Conservation (phyloP, 2,888 invertebrate genomes). For the Steinernema hermaphroditum region DNA sequence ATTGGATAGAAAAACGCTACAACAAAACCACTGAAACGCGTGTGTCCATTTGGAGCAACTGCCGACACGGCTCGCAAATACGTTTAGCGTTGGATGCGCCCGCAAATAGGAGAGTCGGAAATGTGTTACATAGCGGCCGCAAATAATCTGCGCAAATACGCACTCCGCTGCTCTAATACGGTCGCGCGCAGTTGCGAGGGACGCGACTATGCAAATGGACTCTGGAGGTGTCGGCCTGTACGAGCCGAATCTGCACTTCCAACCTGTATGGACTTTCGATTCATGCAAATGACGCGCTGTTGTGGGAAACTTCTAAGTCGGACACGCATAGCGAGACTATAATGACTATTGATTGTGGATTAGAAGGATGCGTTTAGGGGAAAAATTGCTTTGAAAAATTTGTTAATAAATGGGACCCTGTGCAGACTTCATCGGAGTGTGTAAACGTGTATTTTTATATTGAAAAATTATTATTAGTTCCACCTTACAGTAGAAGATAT, state of each 20-base stretch:
- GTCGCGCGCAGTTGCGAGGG: neutral
- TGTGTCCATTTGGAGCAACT: neutral
- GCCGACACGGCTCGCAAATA: neutral
- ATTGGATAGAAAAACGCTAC: no score
- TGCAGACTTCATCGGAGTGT: no score
- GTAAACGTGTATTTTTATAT: no score
- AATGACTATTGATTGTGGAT: no score
- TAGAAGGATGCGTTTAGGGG: no score
- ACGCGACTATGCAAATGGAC: constrained; percentile 10
- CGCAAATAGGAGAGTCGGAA: neutral
- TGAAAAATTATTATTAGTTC: no score
- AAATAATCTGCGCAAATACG: constrained; percentile 30
- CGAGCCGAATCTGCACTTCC: neutral
- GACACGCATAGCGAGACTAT: no score
- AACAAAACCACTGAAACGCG: neutral
- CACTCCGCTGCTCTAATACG: constrained; percentile 21
- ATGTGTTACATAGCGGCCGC: constrained; percentile 9
- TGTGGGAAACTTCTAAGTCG: no score
- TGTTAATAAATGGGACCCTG: no score
- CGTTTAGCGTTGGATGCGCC: neutral
- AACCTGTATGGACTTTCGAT: neutral
- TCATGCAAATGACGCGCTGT: no score
- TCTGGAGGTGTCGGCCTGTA: neutral
- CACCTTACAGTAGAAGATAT: no score
- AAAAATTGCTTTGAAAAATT: no score